Percentiles rank a stretch among this genome's conserved stretches.
Evolutionary conservation across 2,113 vertebrate genomes (phyloP).

Genomic region (Hirundichthys speculiger): DNA sequence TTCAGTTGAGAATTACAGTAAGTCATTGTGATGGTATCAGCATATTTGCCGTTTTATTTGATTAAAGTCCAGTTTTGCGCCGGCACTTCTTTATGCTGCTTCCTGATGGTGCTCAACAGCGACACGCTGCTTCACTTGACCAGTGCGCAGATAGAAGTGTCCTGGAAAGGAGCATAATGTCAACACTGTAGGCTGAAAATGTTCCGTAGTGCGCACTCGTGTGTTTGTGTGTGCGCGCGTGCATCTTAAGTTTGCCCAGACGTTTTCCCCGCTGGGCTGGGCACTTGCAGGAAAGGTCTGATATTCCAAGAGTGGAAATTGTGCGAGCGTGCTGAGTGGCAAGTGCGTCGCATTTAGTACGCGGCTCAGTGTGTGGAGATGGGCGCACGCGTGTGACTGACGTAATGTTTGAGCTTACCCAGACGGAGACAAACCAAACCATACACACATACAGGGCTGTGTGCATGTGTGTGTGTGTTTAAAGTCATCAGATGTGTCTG

Average conservation of each 20-base stretch:
- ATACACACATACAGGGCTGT: slow-evolving; percentile 16
- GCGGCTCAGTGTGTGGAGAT: slow-evolving; percentile 19
- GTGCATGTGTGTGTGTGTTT: slow-evolving; percentile 33
- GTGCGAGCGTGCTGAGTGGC: slow-evolving; percentile 31
- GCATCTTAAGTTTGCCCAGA: slow-evolving; percentile 73
- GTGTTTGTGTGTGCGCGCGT: slow-evolving; percentile 13
- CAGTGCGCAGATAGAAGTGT: slow-evolving; percentile 37
- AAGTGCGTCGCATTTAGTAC: slow-evolving; percentile 16
- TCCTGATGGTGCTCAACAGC: slow-evolving; percentile 50
- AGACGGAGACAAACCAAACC: slow-evolving; percentile 64
- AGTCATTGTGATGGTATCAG: slow-evolving; percentile 12
- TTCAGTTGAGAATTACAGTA: not conserved
- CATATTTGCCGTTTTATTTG: slow-evolving; percentile 28
- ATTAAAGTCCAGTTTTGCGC: slow-evolving; percentile 27
- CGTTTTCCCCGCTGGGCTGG: slow-evolving; percentile 59
- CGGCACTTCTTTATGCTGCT: slow-evolving; percentile 44
- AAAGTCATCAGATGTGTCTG: slow-evolving; percentile 57
- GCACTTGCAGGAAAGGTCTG: slow-evolving; percentile 66
- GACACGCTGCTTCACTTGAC: slow-evolving; percentile 64
- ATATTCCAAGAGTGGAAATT: slow-evolving; percentile 68
- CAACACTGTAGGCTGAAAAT: slow-evolving; percentile 78
- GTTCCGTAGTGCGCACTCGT: slow-evolving; percentile 63
- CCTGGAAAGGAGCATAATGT: slow-evolving; percentile 74
- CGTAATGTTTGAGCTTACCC: slow-evolving; percentile 73
- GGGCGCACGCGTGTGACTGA: slow-evolving; percentile 54